Base-by-base conservation (phyloP, 2,888 invertebrate species). In the Adelognathus sp. region DNA sequence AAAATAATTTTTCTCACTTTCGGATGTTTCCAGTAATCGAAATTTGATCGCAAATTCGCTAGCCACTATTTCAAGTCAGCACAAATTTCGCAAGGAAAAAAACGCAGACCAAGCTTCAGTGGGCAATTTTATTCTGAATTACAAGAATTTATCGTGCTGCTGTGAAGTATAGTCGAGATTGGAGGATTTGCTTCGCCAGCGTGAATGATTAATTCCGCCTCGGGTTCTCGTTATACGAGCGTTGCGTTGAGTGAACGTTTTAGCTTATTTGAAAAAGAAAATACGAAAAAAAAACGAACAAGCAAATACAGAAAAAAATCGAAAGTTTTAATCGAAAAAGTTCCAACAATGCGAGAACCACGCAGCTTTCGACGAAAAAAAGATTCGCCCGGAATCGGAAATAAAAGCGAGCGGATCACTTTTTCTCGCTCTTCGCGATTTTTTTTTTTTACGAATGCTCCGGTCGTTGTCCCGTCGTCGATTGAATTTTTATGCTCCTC, bases 251-350 rank as follows among this genome's bases (percentile, higher is more conserved):
- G 44, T 18, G 14, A 27, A 4, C 50, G 36, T 31, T 18, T 39
- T 33, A 41, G 56, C 46, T 69, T 69, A 73, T 72, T 61, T 36
- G 5, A 36, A 50, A 52, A 24, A n/a, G n/a, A 27, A 36, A 39
- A 54, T n/a, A 41, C 6, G 6, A 54, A 58, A 44, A 61, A 64
- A 69, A 74, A 76, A 61, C 67, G 50, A 36, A 69, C 64, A 75
- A 58, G 36, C 16, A 56, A 58, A 71, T 71, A 64, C 29, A 29
- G 54, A 81, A 36, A 16, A 73, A 74, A 80, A 39, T 84, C 73
- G 73, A 83, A 87, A 88, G 83, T 88, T 88, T 88, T 88, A 88
- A 89, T 88, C 88, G 88, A 88, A 89, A 88, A 88, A 88, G 87
- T 88, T 88, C 67, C 82, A 86, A 86, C 86, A 87, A 88, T 86